These are phyloP conservation scores for Umimayanthus chanpuru DNA, from an alignment of 92 coral and sea anemone genomes.

Conservation along the genomic window DNA sequence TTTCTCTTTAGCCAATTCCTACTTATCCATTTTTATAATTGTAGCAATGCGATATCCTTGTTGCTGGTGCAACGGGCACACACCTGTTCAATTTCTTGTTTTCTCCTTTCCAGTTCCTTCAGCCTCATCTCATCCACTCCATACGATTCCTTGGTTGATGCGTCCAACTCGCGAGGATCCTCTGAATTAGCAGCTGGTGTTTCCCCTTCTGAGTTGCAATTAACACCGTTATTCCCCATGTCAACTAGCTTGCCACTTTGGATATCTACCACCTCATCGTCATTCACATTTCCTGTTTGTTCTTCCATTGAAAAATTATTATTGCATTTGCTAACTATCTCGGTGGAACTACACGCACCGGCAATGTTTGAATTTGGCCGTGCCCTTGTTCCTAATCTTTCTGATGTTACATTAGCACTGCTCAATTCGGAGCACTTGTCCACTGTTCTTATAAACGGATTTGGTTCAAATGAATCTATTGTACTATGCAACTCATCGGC, in stretches of 20 bases:
- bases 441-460: too few relatives aligned
- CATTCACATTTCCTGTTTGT: not conserved
- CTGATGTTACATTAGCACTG: not conserved
- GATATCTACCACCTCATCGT: not conserved
- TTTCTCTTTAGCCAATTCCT: too few relatives aligned
- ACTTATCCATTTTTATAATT: too few relatives aligned
- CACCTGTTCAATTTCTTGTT: slow-evolving; percentile 41
- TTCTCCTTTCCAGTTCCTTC: slow-evolving; percentile 20
- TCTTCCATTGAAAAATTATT: not conserved
- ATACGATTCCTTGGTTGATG: not conserved
- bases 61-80: not conserved
- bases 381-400: not conserved
- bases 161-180: not conserved
- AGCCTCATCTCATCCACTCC: not conserved
- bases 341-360: not conserved
- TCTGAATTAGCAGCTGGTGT: not conserved
- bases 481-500: not conserved
- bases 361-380: not conserved
- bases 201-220: not conserved
- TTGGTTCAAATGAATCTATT: not conserved
- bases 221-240: not conserved
- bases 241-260: not conserved
- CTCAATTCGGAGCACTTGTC: not conserved
- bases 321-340: not conserved
- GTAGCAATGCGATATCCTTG: not conserved